phyloP scores from a whole-genome alignment of 2,113 vertebrate species.

The Sorex araneus region DNA sequence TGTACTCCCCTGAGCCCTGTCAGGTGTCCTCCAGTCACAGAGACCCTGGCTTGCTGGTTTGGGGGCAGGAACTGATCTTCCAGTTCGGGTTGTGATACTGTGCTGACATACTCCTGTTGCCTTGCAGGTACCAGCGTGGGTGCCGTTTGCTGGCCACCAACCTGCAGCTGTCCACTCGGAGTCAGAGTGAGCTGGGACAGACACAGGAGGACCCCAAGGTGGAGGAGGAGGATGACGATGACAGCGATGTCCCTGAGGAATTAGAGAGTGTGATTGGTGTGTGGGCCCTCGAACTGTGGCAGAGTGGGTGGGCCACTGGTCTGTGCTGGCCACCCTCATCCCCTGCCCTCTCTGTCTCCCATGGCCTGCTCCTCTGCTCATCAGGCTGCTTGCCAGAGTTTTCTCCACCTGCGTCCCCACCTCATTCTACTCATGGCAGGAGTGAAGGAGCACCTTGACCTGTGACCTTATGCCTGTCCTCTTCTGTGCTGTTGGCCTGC shows the following conservation, averaged over 20 bases:
- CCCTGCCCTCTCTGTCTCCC: too few relatives aligned
- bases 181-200: slow-evolving; percentile 14
- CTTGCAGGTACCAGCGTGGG: slow-evolving; percentile 95
- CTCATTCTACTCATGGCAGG: too few relatives aligned
- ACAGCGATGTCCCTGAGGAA: slow-evolving; percentile 95
- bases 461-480: too few relatives aligned
- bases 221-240: slow-evolving; percentile 86
- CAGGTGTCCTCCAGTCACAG: too few relatives aligned
- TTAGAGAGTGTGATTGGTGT: slow-evolving; percentile 96
- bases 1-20: too few relatives aligned
- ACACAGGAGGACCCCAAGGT: neutral
- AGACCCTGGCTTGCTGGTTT: too few relatives aligned
- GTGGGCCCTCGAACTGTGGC: slow-evolving; percentile 59
- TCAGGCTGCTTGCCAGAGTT: neutral
- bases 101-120: slow-evolving; percentile 13
- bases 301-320: too few relatives aligned
- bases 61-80: neutral
- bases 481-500: too few relatives aligned
- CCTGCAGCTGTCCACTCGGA: slow-evolving; percentile 86
- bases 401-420: too few relatives aligned
- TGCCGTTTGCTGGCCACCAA: slow-evolving; percentile 93
- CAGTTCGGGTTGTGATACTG: neutral
- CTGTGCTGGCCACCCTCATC: too few relatives aligned
- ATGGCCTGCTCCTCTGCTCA: too few relatives aligned
- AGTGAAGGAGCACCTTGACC: too few relatives aligned